Percentiles rank a stretch among this genome's conserved stretches.
Evolutionary conservation across 2,113 vertebrate species (phyloP).

Genomic region (Eleginops maclovinus): DNA sequence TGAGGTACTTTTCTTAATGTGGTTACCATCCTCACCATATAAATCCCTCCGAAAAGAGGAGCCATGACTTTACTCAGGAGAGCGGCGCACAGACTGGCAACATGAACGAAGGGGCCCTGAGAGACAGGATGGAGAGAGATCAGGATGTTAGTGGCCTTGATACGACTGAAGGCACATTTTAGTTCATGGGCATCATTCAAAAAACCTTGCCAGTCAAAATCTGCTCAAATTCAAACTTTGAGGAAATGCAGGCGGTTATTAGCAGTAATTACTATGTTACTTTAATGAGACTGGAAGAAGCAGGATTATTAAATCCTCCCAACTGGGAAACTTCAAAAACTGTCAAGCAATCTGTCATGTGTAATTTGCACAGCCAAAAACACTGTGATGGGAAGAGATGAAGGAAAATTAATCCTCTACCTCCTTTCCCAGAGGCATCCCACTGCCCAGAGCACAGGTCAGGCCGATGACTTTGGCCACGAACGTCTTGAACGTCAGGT

Average conservation of each 20-base stretch:
- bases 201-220: constrained; percentile 20
- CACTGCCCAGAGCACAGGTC: constrained; percentile 96
- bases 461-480: constrained; percentile 98
- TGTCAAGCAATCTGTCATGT: constrained; percentile 22
- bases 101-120: constrained; percentile 90
- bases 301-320: constrained; percentile 13
- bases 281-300: constrained; percentile 36
- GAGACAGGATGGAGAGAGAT: constrained; percentile 39
- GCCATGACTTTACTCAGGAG: constrained; percentile 96
- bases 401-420: constrained; percentile 75
- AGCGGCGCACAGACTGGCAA: constrained; percentile 94
- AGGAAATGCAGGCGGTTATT: constrained; percentile 29
- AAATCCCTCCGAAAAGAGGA: constrained; percentile 94
- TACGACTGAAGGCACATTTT: constrained; percentile 28
- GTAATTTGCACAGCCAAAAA: constrained; percentile 16
- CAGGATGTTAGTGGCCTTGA: constrained; percentile 12
- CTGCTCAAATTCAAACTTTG: constrained; percentile 35
- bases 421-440: constrained; percentile 99
- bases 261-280: constrained; percentile 20
- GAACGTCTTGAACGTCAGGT: constrained; percentile 98
- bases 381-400: constrained; percentile 3
- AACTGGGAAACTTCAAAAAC: constrained; percentile 21
- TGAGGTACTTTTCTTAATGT: not conserved
- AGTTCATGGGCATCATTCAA: constrained; percentile 32
- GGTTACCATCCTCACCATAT: constrained; percentile 85